Conservation (phyloP, 2,888 invertebrate species). For the Drosophila aldrichi region DNA sequence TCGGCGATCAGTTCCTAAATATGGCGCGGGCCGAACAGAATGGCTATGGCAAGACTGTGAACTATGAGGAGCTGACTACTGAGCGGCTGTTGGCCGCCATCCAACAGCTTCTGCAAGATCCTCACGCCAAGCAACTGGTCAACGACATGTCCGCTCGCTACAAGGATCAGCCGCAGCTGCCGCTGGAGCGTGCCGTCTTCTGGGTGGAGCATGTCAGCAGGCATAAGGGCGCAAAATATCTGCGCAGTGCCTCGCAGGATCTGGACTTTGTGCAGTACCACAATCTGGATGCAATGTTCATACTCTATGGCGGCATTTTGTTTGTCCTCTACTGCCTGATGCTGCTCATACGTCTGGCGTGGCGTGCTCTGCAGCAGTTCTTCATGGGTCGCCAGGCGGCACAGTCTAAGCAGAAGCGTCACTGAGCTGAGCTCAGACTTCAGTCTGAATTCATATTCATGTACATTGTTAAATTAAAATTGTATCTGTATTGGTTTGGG, state of each 20-base stretch:
- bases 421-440: constrained; percentile 23
- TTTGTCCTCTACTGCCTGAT: constrained; percentile 47
- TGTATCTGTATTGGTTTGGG: background rate
- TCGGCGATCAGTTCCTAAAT: constrained; percentile 86
- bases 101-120: constrained; percentile 57
- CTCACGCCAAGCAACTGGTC: constrained; percentile 58
- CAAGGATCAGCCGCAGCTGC: constrained; percentile 80
- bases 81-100: constrained; percentile 75
- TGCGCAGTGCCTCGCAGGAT: constrained; percentile 82
- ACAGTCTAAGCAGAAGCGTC: constrained; percentile 52
- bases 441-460: background rate
- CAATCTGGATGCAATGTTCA: constrained; percentile 79
- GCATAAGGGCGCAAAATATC: constrained; percentile 82
- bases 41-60: constrained; percentile 85
- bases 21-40: constrained; percentile 84
- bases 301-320: constrained; percentile 71
- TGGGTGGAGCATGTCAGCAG: constrained; percentile 83
- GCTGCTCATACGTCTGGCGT: constrained; percentile 38
- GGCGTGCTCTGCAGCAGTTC: constrained; percentile 32
- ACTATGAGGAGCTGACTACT: constrained; percentile 80
- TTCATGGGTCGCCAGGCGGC: constrained; percentile 22
- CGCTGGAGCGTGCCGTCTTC: constrained; percentile 81
- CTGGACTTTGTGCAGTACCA: constrained; percentile 82
- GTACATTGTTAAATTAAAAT: background rate
- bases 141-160: constrained; percentile 74